Evolutionary conservation across 2,797 vertebrate species (phyloP).

Genomic region (Trichosurus vulpecula): DNA sequence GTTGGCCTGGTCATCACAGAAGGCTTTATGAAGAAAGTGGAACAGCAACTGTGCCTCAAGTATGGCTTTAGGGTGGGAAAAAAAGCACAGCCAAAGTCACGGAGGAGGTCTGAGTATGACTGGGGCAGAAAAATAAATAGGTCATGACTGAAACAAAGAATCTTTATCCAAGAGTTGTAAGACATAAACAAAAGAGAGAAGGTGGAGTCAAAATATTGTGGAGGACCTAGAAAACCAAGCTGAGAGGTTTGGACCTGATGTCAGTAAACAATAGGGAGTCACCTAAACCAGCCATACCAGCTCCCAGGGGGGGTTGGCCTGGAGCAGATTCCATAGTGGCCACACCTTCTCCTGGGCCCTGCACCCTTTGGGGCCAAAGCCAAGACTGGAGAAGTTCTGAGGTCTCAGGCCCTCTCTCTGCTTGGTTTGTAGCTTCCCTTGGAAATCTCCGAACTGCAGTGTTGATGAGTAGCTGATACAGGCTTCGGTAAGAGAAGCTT

Average conservation of each 20-base stretch:
- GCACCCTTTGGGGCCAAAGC: not conserved
- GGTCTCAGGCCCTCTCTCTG: not conserved
- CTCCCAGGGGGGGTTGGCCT: not conserved
- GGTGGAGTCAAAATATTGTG: not conserved
- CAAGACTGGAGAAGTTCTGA: not conserved
- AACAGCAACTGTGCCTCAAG: not conserved
- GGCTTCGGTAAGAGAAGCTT: not conserved
- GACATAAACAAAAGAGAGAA: not conserved
- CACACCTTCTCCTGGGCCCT: not conserved
- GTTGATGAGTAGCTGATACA: not conserved
- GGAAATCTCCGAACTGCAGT: not conserved
- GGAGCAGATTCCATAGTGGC: not conserved
- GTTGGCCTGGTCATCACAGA: not conserved
- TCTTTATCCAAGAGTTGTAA: not conserved
- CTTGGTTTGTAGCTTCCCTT: not conserved
- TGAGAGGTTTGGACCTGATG: not conserved
- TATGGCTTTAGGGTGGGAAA: not conserved
- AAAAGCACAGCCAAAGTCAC: not conserved
- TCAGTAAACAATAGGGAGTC: not conserved
- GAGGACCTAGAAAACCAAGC: not conserved
- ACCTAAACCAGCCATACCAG: not conserved
- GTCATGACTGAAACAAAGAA: not conserved
- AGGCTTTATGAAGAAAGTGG: not conserved
- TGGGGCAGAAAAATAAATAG: not conserved
- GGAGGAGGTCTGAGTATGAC: not conserved